Conservation (phyloP, 2,113 vertebrate genomes). For the Orientallactaga bullata region DNA sequence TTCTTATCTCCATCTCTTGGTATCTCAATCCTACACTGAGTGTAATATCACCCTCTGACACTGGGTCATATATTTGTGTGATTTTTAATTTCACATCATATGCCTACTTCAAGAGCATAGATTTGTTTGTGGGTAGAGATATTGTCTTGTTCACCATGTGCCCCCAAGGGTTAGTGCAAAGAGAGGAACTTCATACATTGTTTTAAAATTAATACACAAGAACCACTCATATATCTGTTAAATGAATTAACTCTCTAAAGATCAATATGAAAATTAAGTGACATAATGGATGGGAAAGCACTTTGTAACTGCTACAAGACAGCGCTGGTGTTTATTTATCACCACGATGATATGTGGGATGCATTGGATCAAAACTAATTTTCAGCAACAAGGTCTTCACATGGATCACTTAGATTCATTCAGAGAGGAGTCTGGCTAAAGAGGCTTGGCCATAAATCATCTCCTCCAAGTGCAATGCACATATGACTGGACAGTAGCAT, state of each 20-base stretch:
- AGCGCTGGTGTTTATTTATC: conserved; percentile 57
- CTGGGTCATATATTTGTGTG: neutral
- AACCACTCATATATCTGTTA: neutral
- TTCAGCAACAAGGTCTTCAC: conserved; percentile 57
- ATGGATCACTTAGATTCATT: conserved; percentile 37
- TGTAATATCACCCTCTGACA: neutral
- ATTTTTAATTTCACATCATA: neutral
- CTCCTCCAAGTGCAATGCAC: conserved; percentile 44
- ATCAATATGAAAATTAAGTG: conserved; percentile 60
- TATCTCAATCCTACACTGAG: neutral
- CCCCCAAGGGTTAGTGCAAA: neutral
- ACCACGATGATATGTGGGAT: conserved; percentile 47
- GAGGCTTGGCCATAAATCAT: conserved; percentile 75
- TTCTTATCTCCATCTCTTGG: neutral
- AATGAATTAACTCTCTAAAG: conserved; percentile 59
- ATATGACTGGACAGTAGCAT: conserved; percentile 61
- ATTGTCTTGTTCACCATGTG: neutral
- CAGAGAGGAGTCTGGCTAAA: conserved; percentile 71
- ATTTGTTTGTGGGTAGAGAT: neutral
- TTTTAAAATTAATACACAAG: conserved; percentile 23
- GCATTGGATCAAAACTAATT: conserved; percentile 61
- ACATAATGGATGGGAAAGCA: conserved; percentile 19
- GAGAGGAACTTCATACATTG: neutral
- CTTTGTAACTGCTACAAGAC: conserved; percentile 24
- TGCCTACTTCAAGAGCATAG: neutral